These are phyloP conservation scores for Oncorhynchus clarkii DNA, from an alignment of 2,113 vertebrate genomes.

Conservation along the genomic window DNA sequence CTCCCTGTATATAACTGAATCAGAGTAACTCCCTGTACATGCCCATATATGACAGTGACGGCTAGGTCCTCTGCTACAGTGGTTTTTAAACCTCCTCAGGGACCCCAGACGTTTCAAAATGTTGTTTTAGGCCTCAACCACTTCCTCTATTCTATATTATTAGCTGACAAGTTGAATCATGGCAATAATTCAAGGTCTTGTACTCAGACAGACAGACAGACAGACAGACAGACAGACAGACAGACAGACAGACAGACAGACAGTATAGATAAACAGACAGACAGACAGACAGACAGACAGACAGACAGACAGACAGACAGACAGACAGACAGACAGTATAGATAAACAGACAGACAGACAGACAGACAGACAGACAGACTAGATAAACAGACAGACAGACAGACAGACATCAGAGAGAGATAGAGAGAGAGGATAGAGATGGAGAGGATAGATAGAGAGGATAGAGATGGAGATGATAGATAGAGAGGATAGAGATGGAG, in stretches of 20 bases:
- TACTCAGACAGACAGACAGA: slow-evolving; percentile 5
- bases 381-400: neutral
- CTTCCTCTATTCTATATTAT: no score
- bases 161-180: no score
- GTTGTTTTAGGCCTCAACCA: no score
- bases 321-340: neutral
- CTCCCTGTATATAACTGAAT: no score
- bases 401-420: no score
- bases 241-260: neutral
- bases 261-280: neutral
- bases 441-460: no score
- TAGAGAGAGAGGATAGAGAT: no score
- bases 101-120: no score
- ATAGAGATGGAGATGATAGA: no score
- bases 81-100: no score
- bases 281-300: slow-evolving; percentile 13
- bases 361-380: neutral
- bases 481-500: neutral
- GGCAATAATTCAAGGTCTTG: neutral
- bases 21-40: no score
- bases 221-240: slow-evolving; percentile 14
- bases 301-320: slow-evolving; percentile 54
- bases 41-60: no score
- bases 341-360: neutral
- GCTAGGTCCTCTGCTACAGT: neutral